Conservation (phyloP, 2,888 invertebrate species). For the Dichetophora obliterata region DNA sequence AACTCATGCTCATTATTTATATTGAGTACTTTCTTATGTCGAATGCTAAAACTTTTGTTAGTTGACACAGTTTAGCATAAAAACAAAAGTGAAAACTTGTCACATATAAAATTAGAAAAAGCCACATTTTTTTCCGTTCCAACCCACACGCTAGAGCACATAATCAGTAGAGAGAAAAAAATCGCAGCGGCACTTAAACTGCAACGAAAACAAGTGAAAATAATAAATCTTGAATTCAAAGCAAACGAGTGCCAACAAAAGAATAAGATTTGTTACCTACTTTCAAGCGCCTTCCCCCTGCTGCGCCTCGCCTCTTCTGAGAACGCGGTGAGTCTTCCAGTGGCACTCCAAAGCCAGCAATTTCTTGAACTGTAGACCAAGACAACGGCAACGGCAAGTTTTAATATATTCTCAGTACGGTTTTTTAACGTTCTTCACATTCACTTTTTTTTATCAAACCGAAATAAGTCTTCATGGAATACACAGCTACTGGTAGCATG, state of each 20-base stretch:
- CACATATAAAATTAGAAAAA: slow-evolving; percentile 12
- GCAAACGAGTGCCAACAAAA: slow-evolving; percentile 9
- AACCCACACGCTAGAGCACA: neutral
- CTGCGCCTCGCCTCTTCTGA: neutral
- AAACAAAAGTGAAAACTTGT: slow-evolving; percentile 4
- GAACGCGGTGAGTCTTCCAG: neutral
- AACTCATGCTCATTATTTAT: no score
- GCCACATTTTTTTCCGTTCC: neutral
- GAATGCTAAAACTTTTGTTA: neutral
- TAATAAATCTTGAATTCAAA: slow-evolving; percentile 32
- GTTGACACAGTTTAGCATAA: slow-evolving; percentile 1
- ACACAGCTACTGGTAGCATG: neutral
- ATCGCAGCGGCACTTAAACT: slow-evolving; percentile 8
- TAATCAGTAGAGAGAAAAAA: neutral
- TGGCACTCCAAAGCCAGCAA: neutral
- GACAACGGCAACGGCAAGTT: neutral
- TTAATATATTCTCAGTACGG: no score
- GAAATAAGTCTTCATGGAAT: neutral
- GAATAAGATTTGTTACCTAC: slow-evolving; percentile 13
- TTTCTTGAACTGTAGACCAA: neutral
- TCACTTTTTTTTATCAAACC: neutral
- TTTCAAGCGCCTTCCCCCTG: slow-evolving; percentile 15
- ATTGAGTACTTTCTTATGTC: neutral
- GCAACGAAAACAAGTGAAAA: slow-evolving; percentile 27
- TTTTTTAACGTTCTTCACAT: neutral